Base-by-base conservation (phyloP, 1,140 invertebrate genomes). In the Drosophila navojoa region DNA sequence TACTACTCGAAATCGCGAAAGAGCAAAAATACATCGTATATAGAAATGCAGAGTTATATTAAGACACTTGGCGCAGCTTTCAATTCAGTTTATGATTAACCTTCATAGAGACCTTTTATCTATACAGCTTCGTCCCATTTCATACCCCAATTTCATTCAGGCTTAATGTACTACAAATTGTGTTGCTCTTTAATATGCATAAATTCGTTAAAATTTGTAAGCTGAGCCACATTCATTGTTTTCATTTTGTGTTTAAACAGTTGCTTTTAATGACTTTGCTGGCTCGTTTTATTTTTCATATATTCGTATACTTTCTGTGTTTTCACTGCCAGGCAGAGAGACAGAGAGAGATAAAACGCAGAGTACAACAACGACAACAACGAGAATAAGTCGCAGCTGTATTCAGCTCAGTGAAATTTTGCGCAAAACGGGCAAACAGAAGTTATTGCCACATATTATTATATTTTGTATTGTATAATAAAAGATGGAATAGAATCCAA, bases 191-290 rank as follows among this genome's bases (percentile, higher is more conserved):
- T 44, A 25, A 38, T 16, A 45, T 52, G 35, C 32, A 57, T 7
- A 70, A 22, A 45, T 25, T 22, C 11, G 45, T 49, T 27, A 15
- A 27, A 2, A 38, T 38, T 38, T 35, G 16, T 38, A 57, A 71
- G 25, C 29, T 35, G 13, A 38, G 29, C 22, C 47, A 10, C 49
- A 55, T 77, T 66, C 64, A 77, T 79, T 68, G 77, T 82, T 70
- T 62, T 54, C 47, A 10, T 70, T 73, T 69, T 58, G 58, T 86
- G 76, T 86, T 86, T 63, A 63, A 89, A 86, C 82, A 86, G 82
- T 77, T 86, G 82, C 63, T 69, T 63, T 71, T 76, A 45, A 72
- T 60, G 82, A 72, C 82, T 25, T 35, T 73, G 64, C 69, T 69
- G 61, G 32, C 40, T 27, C 25, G 38, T 57, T 52, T 74, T 40